Base-by-base conservation (phyloP, 64 coral and sea anemone species). In the Platygyra sinensis region DNA sequence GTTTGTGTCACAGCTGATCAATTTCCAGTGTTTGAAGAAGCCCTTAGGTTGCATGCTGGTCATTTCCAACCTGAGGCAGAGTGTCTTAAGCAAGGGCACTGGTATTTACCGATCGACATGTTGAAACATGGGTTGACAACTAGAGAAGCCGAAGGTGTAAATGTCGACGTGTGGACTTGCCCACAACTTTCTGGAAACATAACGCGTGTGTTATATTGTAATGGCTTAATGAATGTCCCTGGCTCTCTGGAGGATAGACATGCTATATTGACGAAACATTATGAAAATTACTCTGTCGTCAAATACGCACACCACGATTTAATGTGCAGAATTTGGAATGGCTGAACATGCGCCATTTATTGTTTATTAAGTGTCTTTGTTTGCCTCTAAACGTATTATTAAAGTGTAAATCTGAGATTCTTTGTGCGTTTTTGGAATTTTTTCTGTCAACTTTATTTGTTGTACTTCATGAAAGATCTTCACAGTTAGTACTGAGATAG, bases 31-130 rank as follows among this genome's bases (percentile, higher is more conserved):
- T 83, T 91, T 52, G 79, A 91, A 55, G 54, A 83, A 83, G 64
- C 89, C 55, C 78, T 91, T 42, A 55, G 25, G 65, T 74, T 67
- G 54, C 36, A 63, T 42, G 10, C 9, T 17, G 30, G 79, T 15
- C 60, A 60, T 63, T 91, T 91, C 71, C 24, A 83, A 20, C 89
- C 89, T 3, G 27, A 90, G 78, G 22, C 89, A 20, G 88, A 89
- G 69, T 3, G 20, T n/a, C 54, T 42, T 8, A 19, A 24, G n/a
- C 4, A 15, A 2, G 75, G 73, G 32, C 88, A 90, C 67, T 80
- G 76, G 62, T 91, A 91, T 74, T 24, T 91, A 32, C 89, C 89
- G 20, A 91, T 91, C 50, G 89, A 91, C 51, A 91, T 91, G 89
- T 46, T 12, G 12, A 83, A 61, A 51, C 89, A 83, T 49, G 79